Percentiles rank a stretch among this genome's conserved stretches.
Evolutionary conservation across 1,140 invertebrate genomes (phyloP).

Genomic region (Megathymus violae): DNA sequence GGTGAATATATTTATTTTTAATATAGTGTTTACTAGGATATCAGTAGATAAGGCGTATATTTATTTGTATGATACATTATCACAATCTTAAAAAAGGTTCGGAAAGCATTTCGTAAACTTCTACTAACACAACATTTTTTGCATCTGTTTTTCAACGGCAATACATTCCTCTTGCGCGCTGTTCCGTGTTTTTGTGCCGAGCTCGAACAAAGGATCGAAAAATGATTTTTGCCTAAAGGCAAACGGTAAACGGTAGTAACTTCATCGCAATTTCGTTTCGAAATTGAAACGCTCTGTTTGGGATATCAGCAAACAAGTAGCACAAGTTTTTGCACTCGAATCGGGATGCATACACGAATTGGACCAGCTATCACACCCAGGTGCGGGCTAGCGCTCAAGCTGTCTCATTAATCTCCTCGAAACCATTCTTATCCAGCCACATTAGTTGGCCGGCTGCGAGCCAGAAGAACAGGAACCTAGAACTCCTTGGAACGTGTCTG

Average conservation of each 20-base stretch:
- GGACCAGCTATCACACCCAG: slow-evolving; percentile 49
- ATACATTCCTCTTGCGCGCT: slow-evolving; percentile 33
- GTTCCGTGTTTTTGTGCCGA: slow-evolving; percentile 27
- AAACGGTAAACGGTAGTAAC: slow-evolving; percentile 34
- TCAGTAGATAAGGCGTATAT: too few species aligned
- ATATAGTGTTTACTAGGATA: too few species aligned
- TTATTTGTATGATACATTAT: background rate
- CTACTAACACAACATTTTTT: slow-evolving; percentile 20
- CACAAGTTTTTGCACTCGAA: slow-evolving; percentile 44
- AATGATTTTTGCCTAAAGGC: slow-evolving; percentile 38
- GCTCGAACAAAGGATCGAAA: slow-evolving; percentile 35
- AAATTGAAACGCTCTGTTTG: slow-evolving; percentile 38
- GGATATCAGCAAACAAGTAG: slow-evolving; percentile 32
- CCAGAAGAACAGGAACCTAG: slow-evolving; percentile 37
- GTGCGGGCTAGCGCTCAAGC: slow-evolving; percentile 51
- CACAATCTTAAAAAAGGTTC: background rate
- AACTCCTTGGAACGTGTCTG: slow-evolving; percentile 33
- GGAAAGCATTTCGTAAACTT: background rate
- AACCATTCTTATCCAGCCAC: slow-evolving; percentile 47
- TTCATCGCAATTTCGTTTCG: slow-evolving; percentile 37
- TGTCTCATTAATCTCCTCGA: slow-evolving; percentile 62
- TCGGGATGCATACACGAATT: slow-evolving; percentile 45
- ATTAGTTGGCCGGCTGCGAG: slow-evolving; percentile 42
- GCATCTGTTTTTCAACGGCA: slow-evolving; percentile 23
- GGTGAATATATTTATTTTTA: too few species aligned